phyloP scores from a whole-genome alignment of 1,140 invertebrate genomes.

The Drosophila mojavensis region DNA sequence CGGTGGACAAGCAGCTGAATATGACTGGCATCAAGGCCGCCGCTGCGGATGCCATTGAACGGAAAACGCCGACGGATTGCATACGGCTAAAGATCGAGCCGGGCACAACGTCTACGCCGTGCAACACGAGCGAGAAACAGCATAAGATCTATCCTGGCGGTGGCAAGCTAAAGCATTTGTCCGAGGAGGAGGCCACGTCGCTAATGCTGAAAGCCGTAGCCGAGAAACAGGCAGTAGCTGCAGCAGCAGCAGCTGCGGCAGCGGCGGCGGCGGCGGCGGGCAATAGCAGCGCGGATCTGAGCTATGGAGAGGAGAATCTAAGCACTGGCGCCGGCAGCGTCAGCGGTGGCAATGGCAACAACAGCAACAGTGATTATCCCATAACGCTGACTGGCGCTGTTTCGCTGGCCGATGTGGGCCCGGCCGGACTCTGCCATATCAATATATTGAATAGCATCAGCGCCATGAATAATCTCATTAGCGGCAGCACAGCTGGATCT shows the following conservation, averaged over 20 bases:
- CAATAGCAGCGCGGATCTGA: conserved; percentile 63
- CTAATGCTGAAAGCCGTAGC: conserved; percentile 76
- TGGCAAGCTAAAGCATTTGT: conserved; percentile 69
- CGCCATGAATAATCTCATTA: conserved; percentile 81
- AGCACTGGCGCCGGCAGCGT: conserved; percentile 35
- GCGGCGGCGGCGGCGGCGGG: neutral
- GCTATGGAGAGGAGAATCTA: conserved; percentile 67
- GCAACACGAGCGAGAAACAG: conserved; percentile 58
- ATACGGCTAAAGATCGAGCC: conserved; percentile 54
- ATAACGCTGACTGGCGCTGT: conserved; percentile 68
- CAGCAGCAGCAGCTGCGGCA: conserved; percentile 43
- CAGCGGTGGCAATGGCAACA: conserved; percentile 41
- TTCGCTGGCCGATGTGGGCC: conserved; percentile 78
- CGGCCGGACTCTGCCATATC: conserved; percentile 78
- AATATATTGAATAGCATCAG: conserved; percentile 81
- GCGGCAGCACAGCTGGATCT: conserved; percentile 52
- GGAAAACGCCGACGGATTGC: conserved; percentile 51
- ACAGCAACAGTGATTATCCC: conserved; percentile 69
- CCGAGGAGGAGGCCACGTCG: conserved; percentile 74
- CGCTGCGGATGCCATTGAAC: conserved; percentile 29
- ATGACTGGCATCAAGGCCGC: conserved; percentile 29
- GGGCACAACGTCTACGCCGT: conserved; percentile 57
- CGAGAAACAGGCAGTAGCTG: conserved; percentile 64
- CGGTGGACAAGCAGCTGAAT: conserved; percentile 62
- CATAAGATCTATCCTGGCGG: conserved; percentile 44